Conservation (phyloP, 2,888 invertebrate genomes). For the Dicroscelio sp. region DNA sequence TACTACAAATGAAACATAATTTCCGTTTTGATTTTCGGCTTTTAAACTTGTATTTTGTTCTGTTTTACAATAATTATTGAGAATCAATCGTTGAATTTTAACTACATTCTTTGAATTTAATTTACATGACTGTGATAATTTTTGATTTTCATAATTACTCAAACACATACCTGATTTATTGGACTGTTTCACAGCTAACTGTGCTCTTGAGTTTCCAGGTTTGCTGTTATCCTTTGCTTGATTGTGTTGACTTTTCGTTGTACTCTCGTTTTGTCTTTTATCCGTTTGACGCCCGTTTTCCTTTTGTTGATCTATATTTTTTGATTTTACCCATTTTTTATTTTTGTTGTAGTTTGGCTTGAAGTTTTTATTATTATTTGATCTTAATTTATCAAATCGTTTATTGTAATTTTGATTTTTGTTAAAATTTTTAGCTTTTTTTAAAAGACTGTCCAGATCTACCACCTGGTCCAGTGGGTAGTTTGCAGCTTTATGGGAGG, state of each 20-base stretch:
- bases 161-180: neutral
- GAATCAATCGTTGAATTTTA: neutral
- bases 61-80: neutral
- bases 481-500: slow-evolving; percentile 14
- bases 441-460: no score
- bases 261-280: neutral
- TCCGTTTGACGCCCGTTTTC: no score
- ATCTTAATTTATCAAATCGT: neutral
- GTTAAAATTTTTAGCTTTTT: neutral
- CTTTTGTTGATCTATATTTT: slow-evolving; percentile 13
- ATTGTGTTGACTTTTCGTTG: neutral
- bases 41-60: neutral
- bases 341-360: slow-evolving; percentile 21
- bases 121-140: neutral
- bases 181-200: neutral
- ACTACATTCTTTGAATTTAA: neutral
- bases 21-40: neutral
- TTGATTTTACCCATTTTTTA: neutral
- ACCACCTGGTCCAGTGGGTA: neutral
- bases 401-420: neutral
- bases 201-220: neutral
- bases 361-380: slow-evolving; percentile 4
- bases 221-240: neutral
- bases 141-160: neutral
- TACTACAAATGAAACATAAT: slow-evolving; percentile 29